These are phyloP conservation scores for Ceyx margarethae DNA, from an alignment of 2,113 vertebrate species.

Conservation along the genomic window DNA sequence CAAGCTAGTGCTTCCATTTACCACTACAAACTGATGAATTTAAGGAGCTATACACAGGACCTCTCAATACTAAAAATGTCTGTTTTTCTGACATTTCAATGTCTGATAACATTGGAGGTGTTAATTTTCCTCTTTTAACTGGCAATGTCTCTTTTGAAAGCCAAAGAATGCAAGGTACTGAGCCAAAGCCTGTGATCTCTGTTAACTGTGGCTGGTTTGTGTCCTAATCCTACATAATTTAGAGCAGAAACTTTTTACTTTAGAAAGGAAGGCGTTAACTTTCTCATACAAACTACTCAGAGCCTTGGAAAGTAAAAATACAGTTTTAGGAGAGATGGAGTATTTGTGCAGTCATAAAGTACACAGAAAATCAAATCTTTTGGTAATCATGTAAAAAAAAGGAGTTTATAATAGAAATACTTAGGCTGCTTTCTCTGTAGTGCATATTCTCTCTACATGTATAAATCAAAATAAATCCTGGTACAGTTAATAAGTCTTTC, in stretches of 20 bases:
- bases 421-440: not conserved
- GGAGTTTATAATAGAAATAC: not conserved
- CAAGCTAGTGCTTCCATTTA: not conserved
- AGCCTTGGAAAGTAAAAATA: not conserved
- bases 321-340: not conserved
- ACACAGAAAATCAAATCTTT: not conserved
- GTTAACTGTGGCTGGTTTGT: not conserved
- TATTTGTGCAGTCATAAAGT: not conserved
- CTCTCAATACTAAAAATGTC: not conserved
- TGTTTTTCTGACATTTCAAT: not conserved
- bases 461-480: not conserved
- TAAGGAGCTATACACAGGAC: not conserved
- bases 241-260: not conserved
- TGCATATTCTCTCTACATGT: not conserved
- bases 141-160: not conserved
- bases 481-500: not conserved
- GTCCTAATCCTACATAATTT: not conserved
- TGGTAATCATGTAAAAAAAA: not conserved
- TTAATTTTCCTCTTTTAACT: not conserved
- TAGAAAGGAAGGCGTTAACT: not conserved
- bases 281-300: not conserved
- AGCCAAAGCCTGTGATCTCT: not conserved
- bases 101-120: not conserved
- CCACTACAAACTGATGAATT: not conserved
- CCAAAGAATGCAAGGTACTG: not conserved